Percentiles rank a stretch among this genome's conserved stretches.
Evolutionary conservation across 2,888 invertebrate species (phyloP).

Genomic region (Dasypogon diadema): DNA sequence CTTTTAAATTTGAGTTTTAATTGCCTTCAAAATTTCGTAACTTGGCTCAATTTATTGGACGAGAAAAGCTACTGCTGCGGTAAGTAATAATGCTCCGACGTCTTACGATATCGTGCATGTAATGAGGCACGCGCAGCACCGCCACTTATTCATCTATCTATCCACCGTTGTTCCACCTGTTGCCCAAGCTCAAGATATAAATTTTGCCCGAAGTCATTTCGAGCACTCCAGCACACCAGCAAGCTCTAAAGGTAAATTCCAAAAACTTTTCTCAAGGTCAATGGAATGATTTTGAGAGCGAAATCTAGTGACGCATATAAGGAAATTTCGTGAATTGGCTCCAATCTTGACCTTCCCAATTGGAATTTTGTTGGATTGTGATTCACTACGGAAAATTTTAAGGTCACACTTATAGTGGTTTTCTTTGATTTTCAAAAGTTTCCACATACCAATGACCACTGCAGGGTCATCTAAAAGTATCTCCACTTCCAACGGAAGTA

Average conservation of each 20-base stretch:
- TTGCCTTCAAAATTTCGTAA: slow-evolving; percentile 28
- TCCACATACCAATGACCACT: neutral
- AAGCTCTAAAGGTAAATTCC: neutral
- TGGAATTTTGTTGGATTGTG: neutral
- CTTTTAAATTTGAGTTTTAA: slow-evolving; percentile 31
- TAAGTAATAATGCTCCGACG: neutral
- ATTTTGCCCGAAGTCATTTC: slow-evolving; percentile 7
- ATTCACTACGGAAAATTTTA: slow-evolving; percentile 3
- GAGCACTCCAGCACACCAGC: neutral
- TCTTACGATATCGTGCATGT: slow-evolving; percentile 27
- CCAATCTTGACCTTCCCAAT: slow-evolving; percentile 20
- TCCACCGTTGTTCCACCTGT: neutral
- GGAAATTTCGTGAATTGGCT: slow-evolving; percentile 33
- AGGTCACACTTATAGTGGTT: neutral
- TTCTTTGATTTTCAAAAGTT: slow-evolving; percentile 21
- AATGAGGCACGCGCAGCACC: slow-evolving; percentile 31
- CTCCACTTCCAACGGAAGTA: neutral
- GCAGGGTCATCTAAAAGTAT: neutral
- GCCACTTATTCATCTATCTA: neutral
- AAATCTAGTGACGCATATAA: slow-evolving; percentile 38
- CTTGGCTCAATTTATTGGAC: slow-evolving; percentile 21
- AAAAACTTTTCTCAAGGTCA: slow-evolving; percentile 24
- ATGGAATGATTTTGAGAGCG: neutral
- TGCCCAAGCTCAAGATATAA: neutral
- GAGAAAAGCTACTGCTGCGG: neutral